Percentiles rank a stretch among this genome's conserved stretches.
phyloP scores from a whole-genome alignment of 2,888 invertebrate genomes.

The Orthosia incerta region DNA sequence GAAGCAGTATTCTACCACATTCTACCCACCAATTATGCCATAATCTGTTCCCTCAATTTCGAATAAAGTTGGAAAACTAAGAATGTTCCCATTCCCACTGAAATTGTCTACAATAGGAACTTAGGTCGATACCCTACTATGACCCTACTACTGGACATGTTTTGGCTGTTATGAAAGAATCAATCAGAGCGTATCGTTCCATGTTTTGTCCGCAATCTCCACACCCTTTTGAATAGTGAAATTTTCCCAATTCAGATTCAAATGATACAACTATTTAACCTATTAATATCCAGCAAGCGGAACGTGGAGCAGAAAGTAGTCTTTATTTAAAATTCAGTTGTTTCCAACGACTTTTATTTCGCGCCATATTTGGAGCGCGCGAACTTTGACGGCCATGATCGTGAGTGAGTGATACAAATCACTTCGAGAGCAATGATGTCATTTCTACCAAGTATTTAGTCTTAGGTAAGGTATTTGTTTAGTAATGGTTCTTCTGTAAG shows the following conservation, averaged over 20 bases:
- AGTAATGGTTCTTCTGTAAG: neutral
- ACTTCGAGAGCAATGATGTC: slow-evolving; percentile 67
- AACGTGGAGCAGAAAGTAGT: slow-evolving; percentile 23
- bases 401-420: slow-evolving; percentile 45
- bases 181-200: slow-evolving; percentile 48
- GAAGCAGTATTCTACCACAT: too few relatives aligned
- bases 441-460: slow-evolving; percentile 44
- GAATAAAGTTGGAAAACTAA: neutral
- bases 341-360: slow-evolving; percentile 63
- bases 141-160: slow-evolving; percentile 1
- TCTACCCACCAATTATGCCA: neutral
- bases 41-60: neutral
- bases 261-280: slow-evolving; percentile 33
- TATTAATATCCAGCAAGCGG: slow-evolving; percentile 12
- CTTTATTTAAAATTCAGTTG: slow-evolving; percentile 22
- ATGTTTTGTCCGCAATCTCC: slow-evolving; percentile 27
- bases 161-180: slow-evolving; percentile 25
- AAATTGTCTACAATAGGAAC: slow-evolving; percentile 7
- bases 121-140: neutral
- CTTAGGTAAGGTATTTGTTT: slow-evolving; percentile 4
- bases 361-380: slow-evolving; percentile 65
- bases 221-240: slow-evolving; percentile 31
- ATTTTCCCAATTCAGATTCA: slow-evolving; percentile 20
- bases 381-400: slow-evolving; percentile 49
- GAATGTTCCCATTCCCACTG: slow-evolving; percentile 9